Base-by-base conservation (phyloP, 23 tunicate species). In the Phallusia fumigata region DNA sequence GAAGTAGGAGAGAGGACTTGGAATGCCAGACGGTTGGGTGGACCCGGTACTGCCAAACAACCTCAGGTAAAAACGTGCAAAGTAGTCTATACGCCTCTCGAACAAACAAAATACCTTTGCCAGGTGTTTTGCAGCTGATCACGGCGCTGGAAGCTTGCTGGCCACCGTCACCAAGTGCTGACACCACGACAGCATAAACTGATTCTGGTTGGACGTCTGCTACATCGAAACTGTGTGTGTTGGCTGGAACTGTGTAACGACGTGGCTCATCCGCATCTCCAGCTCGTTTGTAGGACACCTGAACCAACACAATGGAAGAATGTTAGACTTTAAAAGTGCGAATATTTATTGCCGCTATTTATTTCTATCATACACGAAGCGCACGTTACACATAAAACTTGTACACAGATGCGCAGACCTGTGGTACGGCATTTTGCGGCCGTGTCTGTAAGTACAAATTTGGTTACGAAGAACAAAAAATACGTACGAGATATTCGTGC, bases 1-100 rank as follows among this genome's bases (percentile, higher is more conserved):
- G 99, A 97, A 10, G 99, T 88, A 5, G 97, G 96, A 22, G 96
- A 91, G 40, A 90, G 82, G 28, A 97, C 94, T 80, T 97, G 99
- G 91, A 97, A 97, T 26, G 93, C 99, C 31, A 97, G 77, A 28
- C 99, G 53, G 76, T 93, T 92, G 19, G 99, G 99, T 32, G 96
- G 86, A 45, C 95, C 97, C 49, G 99, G 69, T 24, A 58, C 69
- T 24, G 28, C 8, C 2, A 58, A 6, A 40, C 10, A 40, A 40
- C 10, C 15, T 8, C 28, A 16, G 28, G 26, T 21, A 6, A 58
- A 58, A 58, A 58, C 16, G 13, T 16, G 28, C 2, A 21, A 58
- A 21, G 16, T 51, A 13, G 58, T 51, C 18, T 51, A 13, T 51
- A 24, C 3, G 8, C 8, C 28, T 24, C 3, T 5, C 19, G 19